Percentiles rank a stretch among this genome's conserved stretches.
These are phyloP conservation scores for Eurypyga helias DNA, from an alignment of 2,113 vertebrate genomes.

Conservation along the genomic window DNA sequence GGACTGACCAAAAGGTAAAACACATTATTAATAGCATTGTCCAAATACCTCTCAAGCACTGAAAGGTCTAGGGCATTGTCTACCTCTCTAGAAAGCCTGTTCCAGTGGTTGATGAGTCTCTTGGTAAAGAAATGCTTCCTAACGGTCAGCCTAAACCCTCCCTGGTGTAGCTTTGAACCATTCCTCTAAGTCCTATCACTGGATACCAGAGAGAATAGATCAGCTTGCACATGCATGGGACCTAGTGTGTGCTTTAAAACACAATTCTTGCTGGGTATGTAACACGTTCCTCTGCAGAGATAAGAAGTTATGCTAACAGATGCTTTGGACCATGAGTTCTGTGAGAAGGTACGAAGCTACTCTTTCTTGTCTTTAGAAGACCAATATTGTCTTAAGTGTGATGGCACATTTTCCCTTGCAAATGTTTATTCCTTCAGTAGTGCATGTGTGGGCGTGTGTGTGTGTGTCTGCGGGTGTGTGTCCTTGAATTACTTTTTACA, in stretches of 20 bases:
- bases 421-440: background rate
- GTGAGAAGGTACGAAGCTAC: background rate
- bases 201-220: background rate
- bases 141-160: background rate
- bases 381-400: background rate
- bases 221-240: background rate
- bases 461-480: background rate
- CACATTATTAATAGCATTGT: background rate
- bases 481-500: conserved; percentile 48
- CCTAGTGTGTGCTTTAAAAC: background rate
- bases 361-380: background rate
- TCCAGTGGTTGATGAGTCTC: background rate
- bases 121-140: accelerated
- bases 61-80: accelerated
- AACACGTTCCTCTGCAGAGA: background rate
- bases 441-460: accelerated
- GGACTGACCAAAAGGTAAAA: background rate
- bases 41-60: background rate
- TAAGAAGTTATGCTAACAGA: background rate
- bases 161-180: background rate
- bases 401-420: background rate
- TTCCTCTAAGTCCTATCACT: accelerated
- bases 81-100: background rate
- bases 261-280: background rate
- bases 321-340: background rate